These are phyloP conservation scores for Microcebus ravelobensis DNA, from an alignment of 2,113 vertebrate species.

Conservation along the genomic window DNA sequence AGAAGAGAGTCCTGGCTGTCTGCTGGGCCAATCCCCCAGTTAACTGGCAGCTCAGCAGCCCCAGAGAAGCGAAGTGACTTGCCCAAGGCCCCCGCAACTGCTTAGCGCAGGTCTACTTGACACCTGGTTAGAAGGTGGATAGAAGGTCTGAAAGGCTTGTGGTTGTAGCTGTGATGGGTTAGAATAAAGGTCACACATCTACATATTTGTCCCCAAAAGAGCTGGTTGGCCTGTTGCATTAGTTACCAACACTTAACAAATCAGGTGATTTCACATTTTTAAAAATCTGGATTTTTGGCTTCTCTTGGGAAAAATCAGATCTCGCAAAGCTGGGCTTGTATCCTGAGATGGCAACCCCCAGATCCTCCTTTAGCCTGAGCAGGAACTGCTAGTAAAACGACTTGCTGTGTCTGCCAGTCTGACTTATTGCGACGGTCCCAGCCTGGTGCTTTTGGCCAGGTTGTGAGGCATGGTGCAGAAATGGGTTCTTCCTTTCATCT, in stretches of 20 bases:
- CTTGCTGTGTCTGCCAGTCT: neutral
- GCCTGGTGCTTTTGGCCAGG: too few species aligned
- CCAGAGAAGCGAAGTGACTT: neutral
- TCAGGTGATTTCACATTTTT: neutral
- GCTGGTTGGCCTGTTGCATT: accelerated
- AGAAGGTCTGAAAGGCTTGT: neutral
- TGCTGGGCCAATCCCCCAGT: neutral
- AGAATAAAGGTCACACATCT: neutral
- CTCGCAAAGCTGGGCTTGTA: neutral
- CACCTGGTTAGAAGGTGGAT: neutral
- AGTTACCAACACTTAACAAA: neutral
- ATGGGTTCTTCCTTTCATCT: neutral
- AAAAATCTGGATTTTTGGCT: neutral
- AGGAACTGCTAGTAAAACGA: too few species aligned
- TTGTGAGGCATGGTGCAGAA: neutral
- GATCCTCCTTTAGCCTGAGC: neutral
- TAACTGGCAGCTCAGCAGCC: neutral
- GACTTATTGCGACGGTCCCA: accelerated
- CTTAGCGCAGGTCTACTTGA: neutral
- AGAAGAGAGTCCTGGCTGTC: neutral
- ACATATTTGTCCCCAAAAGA: neutral
- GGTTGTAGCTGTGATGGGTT: too few species aligned
- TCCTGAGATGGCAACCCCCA: neutral
- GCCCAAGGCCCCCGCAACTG: neutral
- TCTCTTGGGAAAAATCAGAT: conserved; percentile 9